These are phyloP conservation scores for Pseudococcus jackbeardsleyi DNA, from an alignment of 2,888 invertebrate species.

Conservation along the genomic window DNA sequence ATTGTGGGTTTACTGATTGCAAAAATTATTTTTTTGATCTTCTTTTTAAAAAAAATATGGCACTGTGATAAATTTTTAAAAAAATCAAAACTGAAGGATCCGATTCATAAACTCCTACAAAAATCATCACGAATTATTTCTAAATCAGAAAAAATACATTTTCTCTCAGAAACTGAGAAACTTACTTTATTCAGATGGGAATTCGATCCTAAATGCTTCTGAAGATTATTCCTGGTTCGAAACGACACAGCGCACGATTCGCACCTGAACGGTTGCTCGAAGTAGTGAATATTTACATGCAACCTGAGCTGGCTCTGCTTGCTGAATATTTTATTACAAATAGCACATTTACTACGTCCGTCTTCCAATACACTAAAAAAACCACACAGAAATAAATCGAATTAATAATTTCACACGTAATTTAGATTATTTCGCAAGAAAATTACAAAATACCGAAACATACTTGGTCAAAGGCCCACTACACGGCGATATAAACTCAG, in stretches of 20 bases:
- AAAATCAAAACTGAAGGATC: no score
- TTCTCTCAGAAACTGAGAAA: constrained; percentile 56
- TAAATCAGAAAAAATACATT: background rate
- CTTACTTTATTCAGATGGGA: constrained; percentile 90
- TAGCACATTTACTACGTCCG: constrained; percentile 83
- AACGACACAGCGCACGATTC: constrained; percentile 93
- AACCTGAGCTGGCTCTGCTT: constrained; percentile 90
- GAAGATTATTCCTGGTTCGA: constrained; percentile 89
- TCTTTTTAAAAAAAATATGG: no score
- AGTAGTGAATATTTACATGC: constrained; percentile 95
- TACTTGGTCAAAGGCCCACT: constrained; percentile 71
- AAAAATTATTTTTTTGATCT: no score
- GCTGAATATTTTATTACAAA: constrained; percentile 93
- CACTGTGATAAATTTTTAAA: no score
- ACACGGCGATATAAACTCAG: constrained; percentile 71
- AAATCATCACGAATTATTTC: no score
- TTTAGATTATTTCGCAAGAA: background rate
- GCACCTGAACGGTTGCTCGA: constrained; percentile 92
- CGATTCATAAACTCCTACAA: no score
- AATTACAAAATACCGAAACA: no score
- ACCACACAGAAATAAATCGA: constrained; percentile 34
- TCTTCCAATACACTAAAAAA: constrained; percentile 77
- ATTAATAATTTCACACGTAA: background rate
- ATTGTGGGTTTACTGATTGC: no score
- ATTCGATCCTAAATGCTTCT: constrained; percentile 93